These are phyloP conservation scores for Tupaia chinensis DNA, from an alignment of 2,113 vertebrate genomes.

Conservation along the genomic window DNA sequence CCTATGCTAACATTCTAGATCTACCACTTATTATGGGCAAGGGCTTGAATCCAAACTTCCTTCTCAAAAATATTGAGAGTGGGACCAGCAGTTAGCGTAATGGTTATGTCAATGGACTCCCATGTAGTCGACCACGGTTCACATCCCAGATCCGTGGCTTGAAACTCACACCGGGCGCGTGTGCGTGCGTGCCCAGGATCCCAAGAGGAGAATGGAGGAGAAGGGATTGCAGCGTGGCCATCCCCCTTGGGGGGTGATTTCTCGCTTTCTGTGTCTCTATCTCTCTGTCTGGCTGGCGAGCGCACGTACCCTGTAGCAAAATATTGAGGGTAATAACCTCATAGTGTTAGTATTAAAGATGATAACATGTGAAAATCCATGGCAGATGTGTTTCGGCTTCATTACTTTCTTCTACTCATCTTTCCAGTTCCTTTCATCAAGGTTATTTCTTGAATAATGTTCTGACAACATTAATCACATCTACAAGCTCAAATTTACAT, in stretches of 20 bases:
- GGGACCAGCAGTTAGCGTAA: too few relatives aligned
- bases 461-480: conserved; percentile 3
- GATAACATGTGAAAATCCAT: not conserved
- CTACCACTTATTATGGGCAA: not conserved
- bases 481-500: not conserved
- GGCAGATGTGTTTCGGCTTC: not conserved
- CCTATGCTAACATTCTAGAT: not conserved
- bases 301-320: too few relatives aligned
- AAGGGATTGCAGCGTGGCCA: too few relatives aligned
- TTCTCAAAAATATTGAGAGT: not conserved
- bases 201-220: too few relatives aligned
- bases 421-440: conserved; percentile 35
- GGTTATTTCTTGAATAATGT: not conserved
- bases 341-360: not conserved
- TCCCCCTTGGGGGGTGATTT: too few relatives aligned
- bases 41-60: not conserved
- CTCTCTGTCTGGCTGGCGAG: too few relatives aligned
- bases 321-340: not conserved
- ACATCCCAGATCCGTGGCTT: too few relatives aligned
- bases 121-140: too few relatives aligned
- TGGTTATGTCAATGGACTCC: too few relatives aligned
- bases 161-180: too few relatives aligned
- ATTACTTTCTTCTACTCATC: not conserved
- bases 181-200: too few relatives aligned
- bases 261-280: too few relatives aligned